Base-by-base conservation (phyloP, 2,113 vertebrate species). In the Pollimyrus isidori region DNA sequence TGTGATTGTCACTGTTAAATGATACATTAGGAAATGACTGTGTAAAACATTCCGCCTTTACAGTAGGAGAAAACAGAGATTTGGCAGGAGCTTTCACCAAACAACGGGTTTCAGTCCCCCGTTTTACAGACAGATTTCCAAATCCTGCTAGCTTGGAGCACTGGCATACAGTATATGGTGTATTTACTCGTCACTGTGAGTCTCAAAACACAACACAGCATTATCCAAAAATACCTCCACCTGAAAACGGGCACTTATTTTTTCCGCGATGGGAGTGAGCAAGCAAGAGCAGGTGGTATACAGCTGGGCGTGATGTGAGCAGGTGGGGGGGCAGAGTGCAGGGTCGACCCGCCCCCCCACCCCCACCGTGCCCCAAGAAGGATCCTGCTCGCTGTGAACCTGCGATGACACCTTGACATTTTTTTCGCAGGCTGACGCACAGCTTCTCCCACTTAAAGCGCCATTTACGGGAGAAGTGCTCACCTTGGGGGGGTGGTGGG, bases 401-500 rank as follows among this genome's bases (percentile, higher is more conserved):
- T 80, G 73, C 73, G 73, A 80, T 80, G 42, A 80, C 35, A 80
- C 76, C 15, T 42, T 45, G 50, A 89, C 69, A 42, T 89, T 84
- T 89, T 35, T 21, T 21, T 83, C 35, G 52, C 88, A 53, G 52
- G 88, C 50, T 48, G 9, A 17, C 7, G 52, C 80, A 85, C 88
- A 62, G 88, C 80, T 89, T 89, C 50, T 62, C 35, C 35, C 76
- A 48, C 49, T 89, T 89, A 84, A 85, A 87, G 73, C 30, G 19
- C 48, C n/a, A 49, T 39, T 69, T 52, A 56, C 45, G 13, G 56
- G 46, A 13, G 50, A 56, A 87, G 50, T 9, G 48, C 30, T 26
- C 76, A 35, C 45, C 10, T 89, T n/a, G 76, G 88, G 69, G 73
- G 88, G 19, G 21, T 1, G 19, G 21, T 35, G 17, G 11, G 69